Evolutionary conservation across 2,888 invertebrate genomes (phyloP), one percentile per base, ranked within the genome.

Genomic region (Nineta flava): DNA sequence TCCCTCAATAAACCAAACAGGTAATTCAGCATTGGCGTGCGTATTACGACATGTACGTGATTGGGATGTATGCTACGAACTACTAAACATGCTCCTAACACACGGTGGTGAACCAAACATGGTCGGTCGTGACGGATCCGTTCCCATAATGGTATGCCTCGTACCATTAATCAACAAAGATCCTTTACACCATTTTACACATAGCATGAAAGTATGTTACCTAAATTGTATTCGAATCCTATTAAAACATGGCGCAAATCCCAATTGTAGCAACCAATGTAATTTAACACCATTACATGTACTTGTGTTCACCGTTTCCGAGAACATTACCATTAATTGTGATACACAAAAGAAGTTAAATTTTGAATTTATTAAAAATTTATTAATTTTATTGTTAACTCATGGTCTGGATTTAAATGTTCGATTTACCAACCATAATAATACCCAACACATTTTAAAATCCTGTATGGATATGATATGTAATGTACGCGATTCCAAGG

Each of bases 131-230:
- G 82, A 82, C 64, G 82, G 82, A 16, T 79, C 79, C 38, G 80
- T 80, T 47, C 82, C 85, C 10, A 74, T 85, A 50, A 81, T 83
- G 77, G 79, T 84, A 26, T 76, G 83, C 58, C 67, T 85, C 50
- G 82, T 83, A 50, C 82, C 83, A 43, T 66, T 84, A 32, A 80
- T 84, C 51, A 83, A 83, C 62, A 83, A 83, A 60, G 82, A 83
- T 65, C 79, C 81, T 46, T 62, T 81, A 46, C 80, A 81, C 62
- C 77, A 80, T 62, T 80, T 81, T 59, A 81, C 81, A 4, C 82
- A 82, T 63, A 78, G 75, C 55, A 81, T 81, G 79, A 82, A 82
- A 72, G 81, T 83, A 3, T 81, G 79, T 61, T 83, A 83, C 60
- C 62, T 83, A 55, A 78, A 79, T 59, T 83, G 82, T 61, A 77